Percentiles rank a stretch among this genome's conserved stretches.
Conservation (phyloP, 2,888 invertebrate species). For the Ommatoiulus sabulosus region DNA sequence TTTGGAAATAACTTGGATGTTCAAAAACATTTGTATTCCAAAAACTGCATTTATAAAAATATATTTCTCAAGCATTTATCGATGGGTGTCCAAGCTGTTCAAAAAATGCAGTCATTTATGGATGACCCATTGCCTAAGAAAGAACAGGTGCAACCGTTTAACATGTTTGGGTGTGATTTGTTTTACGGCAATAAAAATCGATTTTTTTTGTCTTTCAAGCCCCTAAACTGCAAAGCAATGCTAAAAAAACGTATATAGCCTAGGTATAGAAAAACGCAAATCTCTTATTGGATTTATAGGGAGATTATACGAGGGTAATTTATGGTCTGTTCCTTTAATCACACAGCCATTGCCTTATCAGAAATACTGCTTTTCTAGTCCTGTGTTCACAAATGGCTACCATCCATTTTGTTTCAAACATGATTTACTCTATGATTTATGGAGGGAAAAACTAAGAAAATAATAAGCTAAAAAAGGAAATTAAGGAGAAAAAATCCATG, state of each 20-base stretch:
- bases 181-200: neutral
- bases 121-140: neutral
- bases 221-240: neutral
- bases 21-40: no score
- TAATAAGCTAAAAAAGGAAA: neutral
- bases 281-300: neutral
- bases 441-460: neutral
- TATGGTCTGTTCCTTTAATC: slow-evolving; percentile 9
- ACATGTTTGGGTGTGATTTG: neutral
- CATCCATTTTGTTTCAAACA: neutral
- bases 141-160: neutral
- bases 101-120: neutral
- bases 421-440: neutral
- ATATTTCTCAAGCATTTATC: no score
- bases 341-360: neutral
- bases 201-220: neutral
- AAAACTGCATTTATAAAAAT: no score
- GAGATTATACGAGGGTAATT: slow-evolving; percentile 3
- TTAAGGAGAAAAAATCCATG: neutral
- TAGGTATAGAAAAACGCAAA: neutral
- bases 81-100: no score
- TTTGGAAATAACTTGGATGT: no score
- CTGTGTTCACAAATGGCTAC: neutral
- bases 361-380: neutral
- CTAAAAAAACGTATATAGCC: neutral